Evolutionary conservation across 2,113 vertebrate genomes (phyloP).

Genomic region (Vireo altiloquus): DNA sequence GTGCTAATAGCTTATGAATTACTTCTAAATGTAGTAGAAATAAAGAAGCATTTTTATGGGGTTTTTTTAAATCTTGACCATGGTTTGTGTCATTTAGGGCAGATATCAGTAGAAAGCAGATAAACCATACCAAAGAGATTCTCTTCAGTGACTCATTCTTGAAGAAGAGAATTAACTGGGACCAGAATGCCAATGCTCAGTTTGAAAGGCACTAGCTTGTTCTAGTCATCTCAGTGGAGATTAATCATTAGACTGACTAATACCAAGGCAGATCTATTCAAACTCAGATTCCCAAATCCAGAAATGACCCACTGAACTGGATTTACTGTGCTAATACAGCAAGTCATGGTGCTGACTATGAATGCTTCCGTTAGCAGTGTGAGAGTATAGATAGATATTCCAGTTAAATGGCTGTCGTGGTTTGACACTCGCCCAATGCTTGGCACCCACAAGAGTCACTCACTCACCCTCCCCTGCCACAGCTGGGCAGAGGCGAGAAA

Average conservation of each 20-base stretch:
- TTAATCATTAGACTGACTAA: background rate
- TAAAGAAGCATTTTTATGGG: background rate
- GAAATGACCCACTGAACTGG: background rate
- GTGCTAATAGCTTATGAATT: background rate
- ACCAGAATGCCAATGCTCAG: background rate
- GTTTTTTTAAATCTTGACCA: background rate
- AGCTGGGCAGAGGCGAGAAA: background rate
- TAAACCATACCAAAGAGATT: background rate
- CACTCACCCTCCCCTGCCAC: background rate
- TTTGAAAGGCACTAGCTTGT: background rate
- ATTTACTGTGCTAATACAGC: background rate
- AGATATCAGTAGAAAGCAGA: background rate
- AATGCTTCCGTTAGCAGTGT: background rate
- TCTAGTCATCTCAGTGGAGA: background rate
- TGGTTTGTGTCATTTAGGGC: background rate
- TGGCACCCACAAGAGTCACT: background rate
- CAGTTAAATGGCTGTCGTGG: background rate
- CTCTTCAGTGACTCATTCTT: background rate
- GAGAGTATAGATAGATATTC: background rate
- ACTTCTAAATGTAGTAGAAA: background rate
- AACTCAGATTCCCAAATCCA: background rate
- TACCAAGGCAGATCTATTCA: background rate
- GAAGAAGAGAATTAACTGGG: background rate
- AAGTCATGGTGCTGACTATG: background rate
- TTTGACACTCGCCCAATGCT: background rate